Conservation (phyloP, 2,113 vertebrate species). For the Dinomys branickii region DNA sequence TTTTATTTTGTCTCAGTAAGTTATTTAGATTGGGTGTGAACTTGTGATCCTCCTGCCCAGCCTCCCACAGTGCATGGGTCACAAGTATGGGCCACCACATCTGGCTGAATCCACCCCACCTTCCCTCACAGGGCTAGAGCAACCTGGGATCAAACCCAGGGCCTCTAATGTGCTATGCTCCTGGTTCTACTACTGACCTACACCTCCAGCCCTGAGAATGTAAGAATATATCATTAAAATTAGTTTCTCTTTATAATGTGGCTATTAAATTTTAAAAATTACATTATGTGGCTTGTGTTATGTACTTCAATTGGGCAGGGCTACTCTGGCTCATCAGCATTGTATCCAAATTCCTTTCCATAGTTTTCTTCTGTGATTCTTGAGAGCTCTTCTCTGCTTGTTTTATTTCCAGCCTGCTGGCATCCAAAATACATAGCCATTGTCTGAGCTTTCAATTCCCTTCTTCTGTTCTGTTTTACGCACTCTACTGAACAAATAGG, state of each 20-base stretch:
- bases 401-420: background rate
- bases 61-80: background rate
- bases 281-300: background rate
- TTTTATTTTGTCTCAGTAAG: background rate
- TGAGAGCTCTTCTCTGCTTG: background rate
- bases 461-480: background rate
- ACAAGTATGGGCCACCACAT: background rate
- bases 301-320: background rate
- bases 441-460: background rate
- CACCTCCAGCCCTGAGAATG: background rate
- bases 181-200: background rate
- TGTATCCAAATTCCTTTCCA: conserved; percentile 18
- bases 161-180: background rate
- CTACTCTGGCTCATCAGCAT: background rate
- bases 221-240: background rate
- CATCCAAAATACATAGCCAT: background rate
- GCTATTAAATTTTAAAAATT: background rate
- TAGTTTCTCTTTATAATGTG: background rate
- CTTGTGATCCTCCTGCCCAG: background rate
- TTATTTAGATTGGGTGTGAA: background rate
- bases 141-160: background rate
- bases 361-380: background rate
- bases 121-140: background rate
- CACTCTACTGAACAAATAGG: background rate
- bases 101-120: background rate